A percentile compares a stretch with the other conserved stretches of the same genome.
These are phyloP conservation scores for Colistium nudipinnis DNA, from an alignment of 2,113 vertebrate species.

Conservation along the genomic window DNA sequence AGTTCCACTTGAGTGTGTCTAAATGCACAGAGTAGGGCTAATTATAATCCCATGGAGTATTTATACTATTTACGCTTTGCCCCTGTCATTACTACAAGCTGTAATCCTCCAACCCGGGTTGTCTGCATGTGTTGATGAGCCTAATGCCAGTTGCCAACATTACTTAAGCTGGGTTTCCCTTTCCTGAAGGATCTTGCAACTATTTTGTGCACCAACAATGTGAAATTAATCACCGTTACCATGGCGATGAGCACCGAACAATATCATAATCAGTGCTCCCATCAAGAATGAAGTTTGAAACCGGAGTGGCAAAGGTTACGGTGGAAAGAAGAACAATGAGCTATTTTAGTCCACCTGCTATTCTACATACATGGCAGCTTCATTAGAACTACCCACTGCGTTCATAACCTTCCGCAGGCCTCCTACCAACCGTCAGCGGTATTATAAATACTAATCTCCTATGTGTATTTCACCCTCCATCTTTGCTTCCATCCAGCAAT, in stretches of 20 bases:
- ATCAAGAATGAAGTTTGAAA: conserved; percentile 45
- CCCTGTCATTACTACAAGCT: conserved; percentile 68
- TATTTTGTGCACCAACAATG: conserved; percentile 50
- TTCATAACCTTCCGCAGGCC: conserved; percentile 65
- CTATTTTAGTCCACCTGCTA: conserved; percentile 65
- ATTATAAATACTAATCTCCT: conserved; percentile 70
- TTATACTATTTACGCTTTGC: conserved; percentile 70
- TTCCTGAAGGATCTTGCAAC: conserved; percentile 44
- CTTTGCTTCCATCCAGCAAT: conserved; percentile 72
- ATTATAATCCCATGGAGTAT: conserved; percentile 76
- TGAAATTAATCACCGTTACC: conserved; percentile 66
- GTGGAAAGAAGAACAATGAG: conserved; percentile 54
- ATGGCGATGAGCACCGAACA: conserved; percentile 67
- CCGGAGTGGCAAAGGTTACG: conserved; percentile 53
- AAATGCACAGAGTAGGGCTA: conserved; percentile 71
- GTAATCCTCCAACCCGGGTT: conserved; percentile 67
- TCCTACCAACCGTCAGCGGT: conserved; percentile 58
- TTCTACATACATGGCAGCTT: conserved; percentile 57
- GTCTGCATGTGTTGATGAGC: conserved; percentile 67
- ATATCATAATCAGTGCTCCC: conserved; percentile 65
- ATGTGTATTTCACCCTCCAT: conserved; percentile 62
- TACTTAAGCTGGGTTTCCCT: conserved; percentile 39
- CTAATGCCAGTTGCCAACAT: conserved; percentile 56
- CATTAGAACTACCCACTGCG: conserved; percentile 68
- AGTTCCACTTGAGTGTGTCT: conserved; percentile 73